Conservation (phyloP, 2,113 vertebrate genomes). For the Toxotes chatareus region DNA sequence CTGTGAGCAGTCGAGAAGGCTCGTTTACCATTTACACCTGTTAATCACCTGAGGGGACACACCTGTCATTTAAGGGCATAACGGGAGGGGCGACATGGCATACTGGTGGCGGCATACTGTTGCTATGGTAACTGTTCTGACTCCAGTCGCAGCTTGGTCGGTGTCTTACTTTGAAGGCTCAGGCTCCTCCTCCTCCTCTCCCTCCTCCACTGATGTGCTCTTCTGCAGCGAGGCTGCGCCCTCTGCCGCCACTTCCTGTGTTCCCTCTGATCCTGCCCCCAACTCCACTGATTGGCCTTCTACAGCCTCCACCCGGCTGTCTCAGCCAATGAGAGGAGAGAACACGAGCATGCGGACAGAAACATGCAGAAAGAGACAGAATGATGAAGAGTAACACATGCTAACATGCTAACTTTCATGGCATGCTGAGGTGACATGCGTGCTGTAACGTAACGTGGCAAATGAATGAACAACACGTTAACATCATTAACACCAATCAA, state of each 20-base stretch:
- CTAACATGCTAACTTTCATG: not conserved
- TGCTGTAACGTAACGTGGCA: not conserved
- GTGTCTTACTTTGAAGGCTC: conserved; percentile 72
- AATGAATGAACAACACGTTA: not conserved
- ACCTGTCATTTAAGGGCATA: not conserved
- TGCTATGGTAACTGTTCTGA: not conserved
- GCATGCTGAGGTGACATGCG: too few relatives aligned
- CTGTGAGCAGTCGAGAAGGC: too few relatives aligned
- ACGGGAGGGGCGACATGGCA: too few relatives aligned
- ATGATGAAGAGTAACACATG: not conserved
- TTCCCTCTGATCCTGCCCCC: conserved; percentile 47
- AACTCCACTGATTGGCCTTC: conserved; percentile 54
- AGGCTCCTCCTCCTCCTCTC: conserved; percentile 53
- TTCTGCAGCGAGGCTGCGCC: conserved; percentile 32
- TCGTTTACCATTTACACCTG: too few relatives aligned
- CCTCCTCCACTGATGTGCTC: conserved; percentile 66
- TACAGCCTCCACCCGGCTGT: conserved; percentile 49
- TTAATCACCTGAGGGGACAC: not conserved
- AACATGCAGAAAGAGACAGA: conserved; percentile 27
- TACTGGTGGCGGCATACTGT: not conserved
- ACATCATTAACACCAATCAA: not conserved
- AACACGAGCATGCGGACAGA: conserved; percentile 35
- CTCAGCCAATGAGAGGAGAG: conserved; percentile 26
- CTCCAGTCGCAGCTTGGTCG: not conserved
- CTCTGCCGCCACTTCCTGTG: conserved; percentile 32